Conservation (phyloP, 2,888 invertebrate species). For the Busseola fusca region DNA sequence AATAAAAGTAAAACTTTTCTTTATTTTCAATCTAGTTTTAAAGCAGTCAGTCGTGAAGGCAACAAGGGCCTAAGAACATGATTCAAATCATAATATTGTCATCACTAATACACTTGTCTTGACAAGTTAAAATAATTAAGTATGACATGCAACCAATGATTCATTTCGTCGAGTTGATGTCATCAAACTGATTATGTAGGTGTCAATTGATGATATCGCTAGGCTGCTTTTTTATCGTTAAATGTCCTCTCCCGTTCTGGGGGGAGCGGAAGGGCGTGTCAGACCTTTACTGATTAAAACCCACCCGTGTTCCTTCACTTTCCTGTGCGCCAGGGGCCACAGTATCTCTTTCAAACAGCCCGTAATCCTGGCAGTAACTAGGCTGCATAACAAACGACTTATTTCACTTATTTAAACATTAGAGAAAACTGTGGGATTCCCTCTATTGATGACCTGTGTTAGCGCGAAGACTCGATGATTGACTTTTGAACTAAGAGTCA, state of each 20-base stretch:
- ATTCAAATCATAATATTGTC: neutral
- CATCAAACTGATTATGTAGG: slow-evolving; percentile 23
- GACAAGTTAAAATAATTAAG: neutral
- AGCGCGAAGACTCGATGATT: neutral
- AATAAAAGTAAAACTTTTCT: neutral
- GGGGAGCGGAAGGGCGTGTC: too few species aligned
- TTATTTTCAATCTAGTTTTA: neutral
- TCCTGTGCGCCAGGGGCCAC: too few species aligned
- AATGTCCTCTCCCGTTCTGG: too few species aligned
- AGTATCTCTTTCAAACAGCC: too few species aligned
- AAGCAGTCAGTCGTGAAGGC: neutral
- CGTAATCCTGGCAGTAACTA: too few species aligned
- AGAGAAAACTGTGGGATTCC: neutral
- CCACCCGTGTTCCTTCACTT: too few species aligned
- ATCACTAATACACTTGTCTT: slow-evolving; percentile 1
- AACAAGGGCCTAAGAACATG: neutral
- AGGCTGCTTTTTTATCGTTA: too few species aligned
- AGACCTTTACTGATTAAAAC: too few species aligned
- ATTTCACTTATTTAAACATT: neutral
- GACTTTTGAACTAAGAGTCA: neutral
- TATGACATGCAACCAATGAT: slow-evolving; percentile 8
- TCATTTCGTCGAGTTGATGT: slow-evolving; percentile 27
- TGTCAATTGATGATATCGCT: slow-evolving; percentile 16
- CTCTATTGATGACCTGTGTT: neutral
- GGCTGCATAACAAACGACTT: neutral